A percentile compares a stretch with the other conserved stretches of the same genome.
Conservation (phyloP, 2,888 invertebrate genomes). For the Athalia circularis region DNA sequence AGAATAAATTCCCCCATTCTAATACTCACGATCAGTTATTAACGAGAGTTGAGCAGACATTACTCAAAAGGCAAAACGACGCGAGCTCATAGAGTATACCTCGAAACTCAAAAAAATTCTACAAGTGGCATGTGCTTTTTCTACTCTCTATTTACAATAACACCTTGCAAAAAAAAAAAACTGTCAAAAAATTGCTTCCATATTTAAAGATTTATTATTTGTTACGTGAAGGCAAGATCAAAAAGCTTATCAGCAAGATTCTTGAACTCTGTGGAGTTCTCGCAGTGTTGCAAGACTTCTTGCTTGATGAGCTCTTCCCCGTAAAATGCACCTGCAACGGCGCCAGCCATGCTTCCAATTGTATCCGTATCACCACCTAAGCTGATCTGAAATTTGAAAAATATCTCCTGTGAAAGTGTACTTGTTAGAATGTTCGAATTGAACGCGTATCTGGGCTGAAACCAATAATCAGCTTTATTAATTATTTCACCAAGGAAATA, state of each 20-base stretch:
- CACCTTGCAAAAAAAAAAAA: background rate
- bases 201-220: background rate
- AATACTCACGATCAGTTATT: too few relatives aligned
- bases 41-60: too few relatives aligned
- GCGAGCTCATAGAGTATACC: too few relatives aligned
- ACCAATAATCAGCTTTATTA: too few relatives aligned
- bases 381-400: constrained; percentile 73
- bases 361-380: constrained; percentile 88
- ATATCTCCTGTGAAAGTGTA: too few relatives aligned
- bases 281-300: constrained; percentile 78
- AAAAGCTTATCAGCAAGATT: constrained; percentile 76
- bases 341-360: constrained; percentile 85
- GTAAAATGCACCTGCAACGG: constrained; percentile 82
- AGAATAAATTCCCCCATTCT: too few relatives aligned
- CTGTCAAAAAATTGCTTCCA: background rate
- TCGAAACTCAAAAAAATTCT: too few relatives aligned
- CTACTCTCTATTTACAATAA: too few relatives aligned
- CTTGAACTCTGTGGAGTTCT: constrained; percentile 76
- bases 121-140: too few relatives aligned
- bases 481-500: background rate
- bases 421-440: too few relatives aligned
- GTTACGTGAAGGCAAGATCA: constrained; percentile 52
- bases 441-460: too few relatives aligned
- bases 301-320: constrained; percentile 77
- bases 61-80: too few relatives aligned